A percentile compares a stretch with the other conserved stretches of the same genome.
Conservation (phyloP, 2,113 vertebrate species). For the Acanthisitta chloris region DNA sequence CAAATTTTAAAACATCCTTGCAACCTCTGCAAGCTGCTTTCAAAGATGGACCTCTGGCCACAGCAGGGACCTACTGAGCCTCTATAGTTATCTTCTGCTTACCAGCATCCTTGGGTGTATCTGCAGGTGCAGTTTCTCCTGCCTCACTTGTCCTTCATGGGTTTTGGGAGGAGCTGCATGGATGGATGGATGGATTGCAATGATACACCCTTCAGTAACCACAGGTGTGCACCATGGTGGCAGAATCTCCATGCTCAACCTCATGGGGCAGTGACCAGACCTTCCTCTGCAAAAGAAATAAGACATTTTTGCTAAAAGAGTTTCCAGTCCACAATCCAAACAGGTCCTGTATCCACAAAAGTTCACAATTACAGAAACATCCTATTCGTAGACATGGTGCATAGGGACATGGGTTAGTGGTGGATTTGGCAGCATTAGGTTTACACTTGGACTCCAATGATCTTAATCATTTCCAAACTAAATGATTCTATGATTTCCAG, state of each 20-base stretch:
- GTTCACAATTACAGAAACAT: not conserved
- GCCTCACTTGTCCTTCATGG: not conserved
- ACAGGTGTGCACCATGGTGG: not conserved
- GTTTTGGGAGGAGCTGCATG: not conserved
- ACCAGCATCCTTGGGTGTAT: not conserved
- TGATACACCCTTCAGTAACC: not conserved
- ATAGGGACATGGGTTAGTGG: not conserved
- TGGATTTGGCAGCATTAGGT: not conserved
- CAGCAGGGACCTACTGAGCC: not conserved
- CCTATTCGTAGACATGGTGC: fast-evolving
- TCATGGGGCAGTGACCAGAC: not conserved
- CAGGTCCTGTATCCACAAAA: not conserved
- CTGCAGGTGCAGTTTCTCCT: not conserved
- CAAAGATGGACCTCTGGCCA: not conserved
- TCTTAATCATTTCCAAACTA: not conserved
- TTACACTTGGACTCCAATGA: not conserved
- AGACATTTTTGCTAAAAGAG: not conserved
- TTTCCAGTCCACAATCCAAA: not conserved
- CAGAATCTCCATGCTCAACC: not conserved
- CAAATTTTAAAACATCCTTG: not conserved
- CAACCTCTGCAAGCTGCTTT: not conserved
- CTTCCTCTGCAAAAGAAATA: not conserved
- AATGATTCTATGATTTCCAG: not conserved
- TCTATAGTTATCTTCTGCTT: not conserved
- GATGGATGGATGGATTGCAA: not conserved